Percentiles rank a stretch among this genome's conserved stretches.
These are phyloP conservation scores for Eupithecia centaureata DNA, from an alignment of 2,888 invertebrate species.

Conservation along the genomic window DNA sequence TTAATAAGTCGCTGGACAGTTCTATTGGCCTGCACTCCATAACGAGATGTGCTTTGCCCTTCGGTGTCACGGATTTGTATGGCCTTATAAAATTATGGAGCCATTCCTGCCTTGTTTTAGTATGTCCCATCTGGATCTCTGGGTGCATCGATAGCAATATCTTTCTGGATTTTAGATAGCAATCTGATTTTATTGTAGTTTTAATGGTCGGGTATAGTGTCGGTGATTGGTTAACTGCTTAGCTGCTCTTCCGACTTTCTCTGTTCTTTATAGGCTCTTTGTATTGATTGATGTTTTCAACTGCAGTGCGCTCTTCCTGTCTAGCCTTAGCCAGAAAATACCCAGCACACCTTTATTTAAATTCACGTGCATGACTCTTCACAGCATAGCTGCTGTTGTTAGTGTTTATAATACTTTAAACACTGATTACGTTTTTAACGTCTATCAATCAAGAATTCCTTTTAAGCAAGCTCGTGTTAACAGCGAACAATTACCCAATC, in stretches of 20 bases:
- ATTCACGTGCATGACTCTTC: neutral
- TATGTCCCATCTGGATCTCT: slow-evolving; percentile 45
- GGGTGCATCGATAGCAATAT: slow-evolving; percentile 38
- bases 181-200: slow-evolving; percentile 37
- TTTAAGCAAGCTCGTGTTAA: slow-evolving; percentile 16
- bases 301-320: neutral
- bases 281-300: slow-evolving; percentile 6
- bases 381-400: neutral
- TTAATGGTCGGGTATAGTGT: slow-evolving; percentile 34
- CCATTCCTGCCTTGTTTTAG: slow-evolving; percentile 48
- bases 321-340: neutral
- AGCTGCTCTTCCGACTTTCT: slow-evolving; percentile 31
- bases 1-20: slow-evolving; percentile 78
- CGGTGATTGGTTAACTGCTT: slow-evolving; percentile 32
- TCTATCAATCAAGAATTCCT: slow-evolving; percentile 7
- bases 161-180: slow-evolving; percentile 32
- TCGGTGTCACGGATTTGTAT: slow-evolving; percentile 75
- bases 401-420: neutral
- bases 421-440: neutral
- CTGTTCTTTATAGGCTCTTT: slow-evolving; percentile 46
- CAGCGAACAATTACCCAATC: slow-evolving; percentile 15
- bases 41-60: slow-evolving; percentile 60
- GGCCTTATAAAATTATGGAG: slow-evolving; percentile 53
- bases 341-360: neutral
- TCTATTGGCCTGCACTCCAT: slow-evolving; percentile 74